Conservation (phyloP, 2,113 vertebrate species). For the Uropsilus gracilis region DNA sequence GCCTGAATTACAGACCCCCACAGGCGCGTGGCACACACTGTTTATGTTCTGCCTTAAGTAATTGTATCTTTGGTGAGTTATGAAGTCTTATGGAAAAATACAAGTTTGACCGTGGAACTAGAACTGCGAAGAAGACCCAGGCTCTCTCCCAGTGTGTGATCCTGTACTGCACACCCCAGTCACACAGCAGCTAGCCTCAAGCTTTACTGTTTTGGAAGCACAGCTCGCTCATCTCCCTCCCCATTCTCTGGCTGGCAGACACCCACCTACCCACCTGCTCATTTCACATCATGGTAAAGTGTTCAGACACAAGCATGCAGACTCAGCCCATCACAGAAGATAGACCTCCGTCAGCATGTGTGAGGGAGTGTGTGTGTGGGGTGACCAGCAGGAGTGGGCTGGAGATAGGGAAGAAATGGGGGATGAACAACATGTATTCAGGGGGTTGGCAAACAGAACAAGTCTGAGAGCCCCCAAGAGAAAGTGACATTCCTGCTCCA, state of each 20-base stretch:
- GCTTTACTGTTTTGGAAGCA: not conserved
- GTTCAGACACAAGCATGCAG: too few relatives aligned
- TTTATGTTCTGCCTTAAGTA: slow-evolving; percentile 56
- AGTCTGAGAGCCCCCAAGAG: too few relatives aligned
- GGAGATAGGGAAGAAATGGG: too few relatives aligned
- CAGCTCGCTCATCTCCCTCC: not conserved
- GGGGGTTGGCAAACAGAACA: too few relatives aligned
- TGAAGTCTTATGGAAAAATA: slow-evolving; percentile 43
- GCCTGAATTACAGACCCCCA: slow-evolving; percentile 53
- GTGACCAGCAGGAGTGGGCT: too few relatives aligned
- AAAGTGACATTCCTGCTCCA: too few relatives aligned
- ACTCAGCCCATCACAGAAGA: too few relatives aligned
- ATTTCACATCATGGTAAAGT: not conserved
- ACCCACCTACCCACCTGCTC: too few relatives aligned
- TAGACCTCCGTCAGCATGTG: too few relatives aligned
- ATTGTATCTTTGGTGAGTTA: slow-evolving; percentile 53
- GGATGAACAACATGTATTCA: too few relatives aligned
- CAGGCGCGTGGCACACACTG: not conserved
- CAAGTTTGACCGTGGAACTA: not conserved
- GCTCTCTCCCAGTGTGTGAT: not conserved
- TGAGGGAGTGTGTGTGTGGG: too few relatives aligned
- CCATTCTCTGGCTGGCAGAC: rapidly evolving
- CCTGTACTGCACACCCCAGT: rapidly evolving
- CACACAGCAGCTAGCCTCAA: rapidly evolving
- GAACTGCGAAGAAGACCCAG: not conserved